Conservation (phyloP, 2,888 invertebrate genomes). For the Lepidonotus clava region DNA sequence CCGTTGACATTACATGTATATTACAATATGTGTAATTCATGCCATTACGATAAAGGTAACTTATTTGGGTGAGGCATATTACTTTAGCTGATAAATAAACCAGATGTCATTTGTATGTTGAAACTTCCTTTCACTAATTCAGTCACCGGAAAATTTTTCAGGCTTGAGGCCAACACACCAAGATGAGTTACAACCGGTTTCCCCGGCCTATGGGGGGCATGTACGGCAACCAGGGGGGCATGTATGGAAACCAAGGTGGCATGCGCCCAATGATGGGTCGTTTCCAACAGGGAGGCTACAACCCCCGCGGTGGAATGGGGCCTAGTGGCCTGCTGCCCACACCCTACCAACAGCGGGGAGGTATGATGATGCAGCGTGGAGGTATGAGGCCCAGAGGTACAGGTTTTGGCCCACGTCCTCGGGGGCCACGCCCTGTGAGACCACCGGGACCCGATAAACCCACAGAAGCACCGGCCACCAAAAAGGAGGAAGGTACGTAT, state of each 20-base stretch:
- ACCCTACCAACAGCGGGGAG: neutral
- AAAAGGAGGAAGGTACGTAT: neutral
- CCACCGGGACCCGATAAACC: neutral
- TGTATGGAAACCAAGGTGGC: neutral
- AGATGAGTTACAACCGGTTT: slow-evolving; percentile 31
- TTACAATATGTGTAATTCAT: too few species aligned
- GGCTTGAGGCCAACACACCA: neutral
- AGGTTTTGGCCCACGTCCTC: neutral
- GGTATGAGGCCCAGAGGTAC: neutral
- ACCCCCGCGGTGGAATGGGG: neutral
- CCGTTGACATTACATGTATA: too few species aligned
- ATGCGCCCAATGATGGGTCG: slow-evolving; percentile 17
- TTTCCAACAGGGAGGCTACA: neutral
- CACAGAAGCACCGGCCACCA: neutral
- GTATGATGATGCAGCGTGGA: neutral
- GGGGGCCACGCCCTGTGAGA: neutral
- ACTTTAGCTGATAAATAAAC: too few species aligned
- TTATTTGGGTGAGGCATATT: too few species aligned
- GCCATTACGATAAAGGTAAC: too few species aligned
- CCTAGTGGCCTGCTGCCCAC: neutral
- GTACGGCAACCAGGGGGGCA: neutral
- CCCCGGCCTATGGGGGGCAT: slow-evolving; percentile 5
- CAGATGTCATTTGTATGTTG: too few species aligned
- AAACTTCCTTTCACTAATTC: too few species aligned
- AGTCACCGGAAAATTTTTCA: too few species aligned